Evolutionary conservation across 1,140 invertebrate genomes (phyloP), one percentile per base, ranked within the genome.

Genomic region (Drosophila elegans): DNA sequence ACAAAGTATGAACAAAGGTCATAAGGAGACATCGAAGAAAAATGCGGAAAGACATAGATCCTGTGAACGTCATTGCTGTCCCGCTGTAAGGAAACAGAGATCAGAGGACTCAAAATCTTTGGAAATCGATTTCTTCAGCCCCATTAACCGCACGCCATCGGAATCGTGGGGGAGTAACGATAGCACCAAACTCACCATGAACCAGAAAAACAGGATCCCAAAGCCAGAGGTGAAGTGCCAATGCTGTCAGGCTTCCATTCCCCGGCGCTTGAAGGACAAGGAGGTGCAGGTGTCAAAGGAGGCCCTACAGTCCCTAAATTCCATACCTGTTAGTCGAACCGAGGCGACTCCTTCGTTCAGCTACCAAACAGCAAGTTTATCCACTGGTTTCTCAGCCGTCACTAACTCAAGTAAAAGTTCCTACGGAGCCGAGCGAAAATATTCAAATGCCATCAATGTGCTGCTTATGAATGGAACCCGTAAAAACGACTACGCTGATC

Each of bases 401-500:
- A 42, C 12, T 9, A 42, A 42, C n/a, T 25, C 54, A 0, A 52
- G 32, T 21, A 60, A 13, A 12, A 13, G n/a, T 13, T 16, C 4
- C 3, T 21, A 3, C 6, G 16, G 21, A 13, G 2, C 21, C 5
- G 44, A 41, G 2, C 38, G 46, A 11, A 25, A 45, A 9, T 9
- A 41, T 34, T n/a, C 68, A 13, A 67, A 76, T 34, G 46, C 67
- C 0, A 46, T 86, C 2, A 86, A 79, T 39, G 83, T 86, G 6
- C 56, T 86, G 4, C 60, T 86, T 3, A 76, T 86, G 83, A 52
- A 59, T 6, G 48, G 42, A 16, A 32, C 52, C 9, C 41, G 54
- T 4, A 41, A 51, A 36, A 29, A 44, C 4, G 41, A 44, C 25
- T 44, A 27, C 6, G 61, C 56, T 4, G 52, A 39, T 9, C n/a